Conservation (phyloP, 2,888 invertebrate genomes). For the Andrena praecox region DNA sequence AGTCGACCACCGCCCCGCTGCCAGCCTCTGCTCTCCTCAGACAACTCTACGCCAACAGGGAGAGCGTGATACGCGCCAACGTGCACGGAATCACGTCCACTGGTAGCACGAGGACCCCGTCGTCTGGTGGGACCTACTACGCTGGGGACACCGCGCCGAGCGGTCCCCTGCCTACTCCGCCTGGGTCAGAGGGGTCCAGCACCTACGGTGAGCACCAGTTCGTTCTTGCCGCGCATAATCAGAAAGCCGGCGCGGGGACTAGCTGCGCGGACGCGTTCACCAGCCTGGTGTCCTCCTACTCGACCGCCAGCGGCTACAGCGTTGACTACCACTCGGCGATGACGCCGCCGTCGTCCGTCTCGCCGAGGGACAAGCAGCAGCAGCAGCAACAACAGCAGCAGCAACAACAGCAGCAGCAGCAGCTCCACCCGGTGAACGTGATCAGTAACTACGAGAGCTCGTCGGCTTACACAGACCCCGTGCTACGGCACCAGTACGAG, state of each 20-base stretch:
- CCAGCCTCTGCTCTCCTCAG: conserved; percentile 96
- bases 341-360: conserved; percentile 99
- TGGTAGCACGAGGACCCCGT: conserved; percentile 82
- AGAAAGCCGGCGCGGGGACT: conserved; percentile 74
- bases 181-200: conserved; percentile 94
- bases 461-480: conserved; percentile 85
- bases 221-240: conserved; percentile 83
- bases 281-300: conserved; percentile 87
- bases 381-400: too few species aligned
- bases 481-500: conserved; percentile 85
- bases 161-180: conserved; percentile 94
- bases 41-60: conserved; percentile 94
- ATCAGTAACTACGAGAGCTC: conserved; percentile 88
- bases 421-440: conserved; percentile 85
- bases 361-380: conserved; percentile 94
- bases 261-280: conserved; percentile 86
- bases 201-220: conserved; percentile 90
- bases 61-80: conserved; percentile 97
- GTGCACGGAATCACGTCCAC: conserved; percentile 88
- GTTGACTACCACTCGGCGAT: conserved; percentile 96
- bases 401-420: conserved; percentile 88
- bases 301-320: conserved; percentile 87
- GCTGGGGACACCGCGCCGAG: conserved; percentile 86
- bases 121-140: conserved; percentile 80
- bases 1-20: conserved; percentile 87